These are phyloP conservation scores for Microtus pennsylvanicus DNA, from an alignment of 2,113 vertebrate species.

Conservation along the genomic window DNA sequence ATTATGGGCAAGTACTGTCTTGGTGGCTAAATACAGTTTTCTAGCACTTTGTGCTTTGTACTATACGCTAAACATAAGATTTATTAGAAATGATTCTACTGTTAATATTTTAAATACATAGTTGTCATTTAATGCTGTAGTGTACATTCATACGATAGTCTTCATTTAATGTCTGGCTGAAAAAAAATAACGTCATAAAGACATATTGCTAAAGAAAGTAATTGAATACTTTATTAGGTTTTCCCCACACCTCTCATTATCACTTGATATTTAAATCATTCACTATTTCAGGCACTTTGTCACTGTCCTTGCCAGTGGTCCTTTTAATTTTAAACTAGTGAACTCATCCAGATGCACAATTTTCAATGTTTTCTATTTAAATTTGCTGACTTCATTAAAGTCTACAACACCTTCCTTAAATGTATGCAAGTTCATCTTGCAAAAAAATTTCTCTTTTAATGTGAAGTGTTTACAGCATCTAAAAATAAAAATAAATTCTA, in stretches of 20 bases:
- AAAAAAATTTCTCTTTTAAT: not conserved
- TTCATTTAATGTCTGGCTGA: not conserved
- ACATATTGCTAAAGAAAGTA: not conserved
- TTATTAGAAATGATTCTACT: not conserved
- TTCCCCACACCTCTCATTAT: not conserved
- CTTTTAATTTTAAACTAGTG: slow-evolving; percentile 41
- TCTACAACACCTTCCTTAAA: not conserved
- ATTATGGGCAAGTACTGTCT: not conserved
- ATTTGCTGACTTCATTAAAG: slow-evolving; percentile 4
- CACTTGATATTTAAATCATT: slow-evolving; percentile 18
- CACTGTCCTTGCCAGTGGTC: not conserved
- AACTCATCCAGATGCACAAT: not conserved
- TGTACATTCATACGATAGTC: not conserved
- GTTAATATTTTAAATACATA: not conserved
- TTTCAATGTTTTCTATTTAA: slow-evolving; percentile 5
- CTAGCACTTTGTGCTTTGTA: not conserved
- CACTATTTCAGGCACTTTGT: not conserved
- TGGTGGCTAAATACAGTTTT: not conserved
- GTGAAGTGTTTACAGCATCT: not conserved
- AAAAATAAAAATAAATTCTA: not conserved
- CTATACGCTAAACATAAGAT: not conserved
- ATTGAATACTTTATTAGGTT: slow-evolving; percentile 27
- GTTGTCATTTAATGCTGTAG: not conserved
- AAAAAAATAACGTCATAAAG: not conserved
- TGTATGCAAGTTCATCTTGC: not conserved